Evolutionary conservation across 2,797 vertebrate species (phyloP).

Genomic region (Selene dorsalis): DNA sequence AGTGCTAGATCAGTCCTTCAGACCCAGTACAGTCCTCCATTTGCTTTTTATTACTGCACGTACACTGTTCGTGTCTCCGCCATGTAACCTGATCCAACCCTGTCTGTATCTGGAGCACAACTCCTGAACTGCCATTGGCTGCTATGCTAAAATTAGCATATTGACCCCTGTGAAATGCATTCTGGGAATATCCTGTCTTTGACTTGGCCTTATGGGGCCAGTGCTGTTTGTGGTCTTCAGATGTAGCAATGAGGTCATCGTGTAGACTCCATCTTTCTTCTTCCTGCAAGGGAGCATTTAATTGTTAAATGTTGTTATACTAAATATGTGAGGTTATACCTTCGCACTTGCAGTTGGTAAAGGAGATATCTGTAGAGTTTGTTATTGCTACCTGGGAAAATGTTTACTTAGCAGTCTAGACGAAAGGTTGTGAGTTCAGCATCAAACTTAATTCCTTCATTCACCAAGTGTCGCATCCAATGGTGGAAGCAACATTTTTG

Average conservation of each 20-base stretch:
- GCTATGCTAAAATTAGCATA: constrained; percentile 82
- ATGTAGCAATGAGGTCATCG: constrained; percentile 68
- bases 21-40: constrained; percentile 39
- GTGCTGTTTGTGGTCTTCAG: constrained; percentile 61
- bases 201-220: constrained; percentile 81
- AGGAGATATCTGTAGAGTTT: too few species aligned
- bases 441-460: not conserved
- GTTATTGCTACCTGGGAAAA: not conserved
- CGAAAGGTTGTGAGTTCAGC: too few species aligned
- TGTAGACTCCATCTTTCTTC: constrained; percentile 49
- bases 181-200: constrained; percentile 83
- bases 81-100: constrained; percentile 76
- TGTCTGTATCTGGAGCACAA: constrained; percentile 72
- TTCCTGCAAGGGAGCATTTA: not conserved
- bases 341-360: not conserved
- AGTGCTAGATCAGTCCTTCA: constrained; percentile 31
- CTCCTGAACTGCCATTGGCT: constrained; percentile 71
- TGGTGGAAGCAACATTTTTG: too few species aligned
- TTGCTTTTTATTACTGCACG: constrained; percentile 57
- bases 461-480: too few species aligned
- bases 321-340: not conserved
- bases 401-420: too few species aligned
- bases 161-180: constrained; percentile 86
- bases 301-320: not conserved
- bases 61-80: constrained; percentile 52